Evolutionary conservation across 2,888 invertebrate species (phyloP).

Genomic region (Ectemnius continuus): DNA sequence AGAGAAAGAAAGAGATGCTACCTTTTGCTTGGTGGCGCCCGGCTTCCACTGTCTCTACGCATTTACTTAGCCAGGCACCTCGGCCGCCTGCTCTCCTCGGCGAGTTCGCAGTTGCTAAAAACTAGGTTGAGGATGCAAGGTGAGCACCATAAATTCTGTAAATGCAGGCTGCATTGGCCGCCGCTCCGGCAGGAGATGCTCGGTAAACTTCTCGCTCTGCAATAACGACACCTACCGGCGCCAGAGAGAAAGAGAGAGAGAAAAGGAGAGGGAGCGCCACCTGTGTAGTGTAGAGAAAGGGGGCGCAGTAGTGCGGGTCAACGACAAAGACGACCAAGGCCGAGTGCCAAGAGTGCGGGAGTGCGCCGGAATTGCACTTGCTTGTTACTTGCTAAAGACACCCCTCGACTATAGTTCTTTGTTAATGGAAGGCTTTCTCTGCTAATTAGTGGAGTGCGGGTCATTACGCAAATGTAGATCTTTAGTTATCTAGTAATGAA

Average conservation of each 20-base stretch:
- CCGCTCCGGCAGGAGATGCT: slow-evolving; percentile 27
- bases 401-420: too few species aligned
- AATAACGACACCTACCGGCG: slow-evolving; percentile 21
- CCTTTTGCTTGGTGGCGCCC: slow-evolving; percentile 24
- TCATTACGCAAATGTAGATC: neutral
- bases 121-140: slow-evolving; percentile 61
- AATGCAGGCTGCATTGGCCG: slow-evolving; percentile 50
- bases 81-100: neutral
- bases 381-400: too few species aligned
- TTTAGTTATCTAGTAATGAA: neutral
- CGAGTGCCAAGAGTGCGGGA: neutral
- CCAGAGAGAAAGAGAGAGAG: neutral
- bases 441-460: too few species aligned
- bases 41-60: slow-evolving; percentile 34
- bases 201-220: slow-evolving; percentile 51
- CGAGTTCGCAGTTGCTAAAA: slow-evolving; percentile 26
- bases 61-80: neutral
- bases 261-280: neutral
- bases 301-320: neutral
- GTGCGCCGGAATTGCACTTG: neutral
- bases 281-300: slow-evolving; percentile 32
- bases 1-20: slow-evolving; percentile 25
- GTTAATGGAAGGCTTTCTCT: too few species aligned
- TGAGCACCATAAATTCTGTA: slow-evolving; percentile 60
- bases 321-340: neutral